These are phyloP conservation scores for Cryptocephalus primarius DNA, from an alignment of 2,888 invertebrate species.

Conservation along the genomic window DNA sequence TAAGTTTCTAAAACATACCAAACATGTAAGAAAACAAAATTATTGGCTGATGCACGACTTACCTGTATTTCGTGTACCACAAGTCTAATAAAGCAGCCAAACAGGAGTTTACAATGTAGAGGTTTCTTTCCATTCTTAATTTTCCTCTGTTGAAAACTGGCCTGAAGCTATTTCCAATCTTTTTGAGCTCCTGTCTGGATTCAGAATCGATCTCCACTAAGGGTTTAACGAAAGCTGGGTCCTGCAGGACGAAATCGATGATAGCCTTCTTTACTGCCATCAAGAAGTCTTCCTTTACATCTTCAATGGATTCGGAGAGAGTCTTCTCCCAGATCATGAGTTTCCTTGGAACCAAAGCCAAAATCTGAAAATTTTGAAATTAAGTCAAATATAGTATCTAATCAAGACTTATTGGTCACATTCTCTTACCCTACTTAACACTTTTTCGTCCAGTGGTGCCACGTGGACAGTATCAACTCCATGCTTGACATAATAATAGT, in stretches of 20 bases:
- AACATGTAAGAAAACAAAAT: not conserved
- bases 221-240: constrained; percentile 50
- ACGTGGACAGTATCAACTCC: constrained; percentile 87
- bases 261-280: constrained; percentile 84
- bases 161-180: constrained; percentile 57
- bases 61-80: constrained; percentile 47
- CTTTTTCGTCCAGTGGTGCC: constrained; percentile 66
- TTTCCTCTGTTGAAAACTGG: constrained; percentile 38
- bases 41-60: not conserved
- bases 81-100: constrained; percentile 67
- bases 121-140: constrained; percentile 44
- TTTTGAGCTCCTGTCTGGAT: constrained; percentile 46
- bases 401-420: not conserved
- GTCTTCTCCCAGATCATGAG: constrained; percentile 52
- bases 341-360: constrained; percentile 50
- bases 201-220: constrained; percentile 42
- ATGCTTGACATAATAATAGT: constrained; percentile 83
- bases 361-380: constrained; percentile 37
- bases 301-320: constrained; percentile 53
- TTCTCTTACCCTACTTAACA: constrained; percentile 48
- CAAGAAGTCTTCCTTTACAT: constrained; percentile 77
- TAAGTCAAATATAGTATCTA: not conserved
- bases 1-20: constrained; percentile 38
- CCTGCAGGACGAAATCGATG: constrained; percentile 82
- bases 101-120: constrained; percentile 72